Evolutionary conservation across 2,888 invertebrate genomes (phyloP), one percentile per base, ranked within the genome.

Genomic region (Yponomeuta evonymella): DNA sequence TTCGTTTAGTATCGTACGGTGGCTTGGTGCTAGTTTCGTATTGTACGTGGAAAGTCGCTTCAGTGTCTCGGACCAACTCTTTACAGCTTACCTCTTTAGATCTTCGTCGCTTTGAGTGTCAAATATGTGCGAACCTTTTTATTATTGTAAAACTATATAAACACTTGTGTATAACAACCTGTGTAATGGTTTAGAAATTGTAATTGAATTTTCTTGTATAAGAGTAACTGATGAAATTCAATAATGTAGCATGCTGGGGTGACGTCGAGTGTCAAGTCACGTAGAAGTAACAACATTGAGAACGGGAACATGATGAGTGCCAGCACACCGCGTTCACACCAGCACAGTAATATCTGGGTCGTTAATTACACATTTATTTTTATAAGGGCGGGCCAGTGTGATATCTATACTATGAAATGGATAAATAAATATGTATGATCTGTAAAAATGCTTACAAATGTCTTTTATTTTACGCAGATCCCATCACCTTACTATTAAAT

Each of bases 361-460:
- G 86, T 88, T 89, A 86, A 90, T 84, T 90, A 89, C 90, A 90
- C 89, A 90, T 88, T 91, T 92, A 91, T 91, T 91, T 92, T 92
- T 92, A 85, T 92, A 92, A 90, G 90, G 91, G 91, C 91, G 92
- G 92, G 92, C 92, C 91, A 92, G 92, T 92, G 92, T 92, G 91
- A 92, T 92, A 92, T 89, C 92, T 90, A 88, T 91, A 92, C 88
- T 91, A 90, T 90, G 87, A 91, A 90, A 90, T 88, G 88, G 88
- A 91, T 90, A 86, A 91, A 91, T 92, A 90, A 92, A 91, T 90
- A 92, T 92, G 91, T 92, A 92, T 90, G 90, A 92, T 90, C 92
- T 91, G 90, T 90, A 92, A 92, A 90, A 88, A 89, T 89, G 89
- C 89, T 87, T 88, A 85, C 69, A 48, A 70, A 58, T 70, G 83